phyloP scores from a whole-genome alignment of 2,888 invertebrate genomes.

The Nephrocerus scutellatus region DNA sequence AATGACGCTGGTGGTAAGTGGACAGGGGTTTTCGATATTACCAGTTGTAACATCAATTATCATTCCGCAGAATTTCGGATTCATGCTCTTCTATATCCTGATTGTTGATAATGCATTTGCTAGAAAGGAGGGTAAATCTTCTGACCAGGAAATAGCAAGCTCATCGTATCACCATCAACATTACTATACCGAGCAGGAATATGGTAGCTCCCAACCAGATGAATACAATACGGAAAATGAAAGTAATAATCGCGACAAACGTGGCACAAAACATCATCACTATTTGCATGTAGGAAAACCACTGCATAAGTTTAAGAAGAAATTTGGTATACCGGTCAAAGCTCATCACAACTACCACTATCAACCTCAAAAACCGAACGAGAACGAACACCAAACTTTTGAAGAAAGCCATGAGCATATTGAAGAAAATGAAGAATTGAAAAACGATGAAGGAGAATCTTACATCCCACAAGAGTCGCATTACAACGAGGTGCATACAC shows the following conservation, averaged over 20 bases:
- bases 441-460: conserved; percentile 4
- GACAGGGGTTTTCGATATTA: too few species aligned
- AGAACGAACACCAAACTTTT: conserved; percentile 31
- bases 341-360: conserved; percentile 22
- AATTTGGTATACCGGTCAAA: conserved; percentile 19
- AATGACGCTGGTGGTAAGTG: too few species aligned
- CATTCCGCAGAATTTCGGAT: too few species aligned
- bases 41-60: too few species aligned
- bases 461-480: conserved; percentile 14
- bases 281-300: conserved; percentile 29
- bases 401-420: conserved; percentile 44
- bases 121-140: too few species aligned
- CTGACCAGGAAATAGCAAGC: too few species aligned
- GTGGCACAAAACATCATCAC: conserved; percentile 29
- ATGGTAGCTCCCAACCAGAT: conserved; percentile 19
- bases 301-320: conserved; percentile 25
- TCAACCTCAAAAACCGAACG: conserved; percentile 17
- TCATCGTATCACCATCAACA: too few species aligned
- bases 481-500: conserved; percentile 15
- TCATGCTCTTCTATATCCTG: too few species aligned
- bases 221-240: conserved; percentile 20
- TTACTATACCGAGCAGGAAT: conserved; percentile 23
- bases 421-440: conserved; percentile 21
- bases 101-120: too few species aligned
- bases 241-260: conserved; percentile 27